Conservation (phyloP, 2,888 invertebrate genomes). For the Lycia hirtaria region DNA sequence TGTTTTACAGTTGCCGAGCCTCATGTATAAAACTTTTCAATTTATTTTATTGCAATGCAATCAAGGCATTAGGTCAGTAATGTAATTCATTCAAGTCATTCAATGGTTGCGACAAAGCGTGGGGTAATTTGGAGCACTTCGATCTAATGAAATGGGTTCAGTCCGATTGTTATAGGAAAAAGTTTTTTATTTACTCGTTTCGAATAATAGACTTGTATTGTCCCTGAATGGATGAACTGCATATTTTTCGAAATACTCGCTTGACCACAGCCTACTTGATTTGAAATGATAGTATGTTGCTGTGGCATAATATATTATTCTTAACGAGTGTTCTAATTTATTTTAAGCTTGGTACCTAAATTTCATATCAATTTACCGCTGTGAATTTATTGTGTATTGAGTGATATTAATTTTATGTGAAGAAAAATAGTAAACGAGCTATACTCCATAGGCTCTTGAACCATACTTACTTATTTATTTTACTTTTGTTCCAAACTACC, state of each 20-base stretch:
- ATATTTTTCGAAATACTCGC: background rate
- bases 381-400: too few relatives aligned
- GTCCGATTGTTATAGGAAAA: slow-evolving; percentile 48
- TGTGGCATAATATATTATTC: too few relatives aligned
- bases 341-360: too few relatives aligned
- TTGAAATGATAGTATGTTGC: too few relatives aligned
- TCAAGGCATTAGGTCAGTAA: slow-evolving; percentile 40
- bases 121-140: slow-evolving; percentile 25
- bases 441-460: too few relatives aligned
- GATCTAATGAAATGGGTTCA: slow-evolving; percentile 30
- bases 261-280: too few relatives aligned
- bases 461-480: too few relatives aligned
- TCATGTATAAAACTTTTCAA: slow-evolving; percentile 46
- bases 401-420: too few relatives aligned
- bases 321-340: too few relatives aligned
- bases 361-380: too few relatives aligned
- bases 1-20: slow-evolving; percentile 53
- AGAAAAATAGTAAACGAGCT: too few relatives aligned
- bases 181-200: background rate
- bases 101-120: slow-evolving; percentile 28
- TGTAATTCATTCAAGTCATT: slow-evolving; percentile 37
- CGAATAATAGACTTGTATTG: background rate
- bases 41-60: slow-evolving; percentile 43
- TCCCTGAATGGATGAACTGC: background rate
- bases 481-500: too few relatives aligned